Base-by-base conservation (phyloP, 2,888 invertebrate genomes). In the Gisinianus flammeolus region DNA sequence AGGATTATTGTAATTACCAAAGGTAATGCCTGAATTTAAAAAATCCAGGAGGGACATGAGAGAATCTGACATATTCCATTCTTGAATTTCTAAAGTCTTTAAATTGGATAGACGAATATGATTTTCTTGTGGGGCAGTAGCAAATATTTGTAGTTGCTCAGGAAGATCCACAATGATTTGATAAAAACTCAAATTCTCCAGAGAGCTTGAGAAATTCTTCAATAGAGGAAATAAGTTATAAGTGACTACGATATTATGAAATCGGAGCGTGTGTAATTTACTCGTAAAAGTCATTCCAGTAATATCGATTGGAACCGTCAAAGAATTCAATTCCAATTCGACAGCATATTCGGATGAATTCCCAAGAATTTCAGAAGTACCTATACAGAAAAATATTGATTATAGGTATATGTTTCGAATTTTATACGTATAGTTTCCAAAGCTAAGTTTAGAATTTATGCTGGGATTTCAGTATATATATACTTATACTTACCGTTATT, bases 221-320 rank as follows among this genome's bases (percentile, higher is more conserved):
- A 83, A 79, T 28, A 83, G 81, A 12, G 79, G 79, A 22, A 81
- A 68, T n/a, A 83, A 31, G 54, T 83, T 83, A 79, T 83, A 83
- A 12, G 81, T 82, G 0, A 83, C 83, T 1, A 82, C 81, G 44
- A 83, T 82, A 35, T 80, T 82, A n/a, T 79, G 77, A 26, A 83
- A 82, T 1, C 75, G 70, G 1, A 83, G 79, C 22, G 56, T 64
- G 56, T 80, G 76, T 8, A 83, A 70, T 5, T 78, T 70, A 5
- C 76, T 52, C 0, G 81, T 75, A 44, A 82, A 83, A 22, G 79
- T 72, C 52, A 83, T 80, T 10, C 78, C 79, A n/a, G 31, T 56
- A 5, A 31, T 77, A 3, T 79, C 76, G 22, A 83, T 79, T n/a
- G 83, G 83, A 24, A 81, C 77, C 12, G 83, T 83, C 80, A 83